These are phyloP conservation scores for Sinopyrophorus schimmeli DNA, from an alignment of 2,888 invertebrate genomes.

Conservation along the genomic window DNA sequence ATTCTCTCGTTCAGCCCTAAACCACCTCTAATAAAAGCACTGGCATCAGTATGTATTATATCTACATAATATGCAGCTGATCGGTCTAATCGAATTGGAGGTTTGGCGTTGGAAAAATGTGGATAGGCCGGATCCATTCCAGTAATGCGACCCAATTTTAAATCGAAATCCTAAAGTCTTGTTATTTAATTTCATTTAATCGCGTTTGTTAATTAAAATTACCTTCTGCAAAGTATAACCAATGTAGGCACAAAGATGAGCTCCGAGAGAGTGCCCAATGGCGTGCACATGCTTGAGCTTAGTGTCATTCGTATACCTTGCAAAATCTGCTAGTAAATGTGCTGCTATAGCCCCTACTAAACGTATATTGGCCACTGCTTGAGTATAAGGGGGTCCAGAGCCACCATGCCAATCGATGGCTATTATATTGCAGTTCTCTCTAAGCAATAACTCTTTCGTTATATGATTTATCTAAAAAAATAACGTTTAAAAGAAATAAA, in stretches of 20 bases:
- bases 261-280: slow-evolving; percentile 86
- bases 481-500: background rate
- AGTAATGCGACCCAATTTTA: slow-evolving; percentile 77
- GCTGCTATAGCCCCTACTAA: slow-evolving; percentile 84
- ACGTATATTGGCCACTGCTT: slow-evolving; percentile 89
- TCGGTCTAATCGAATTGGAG: slow-evolving; percentile 80
- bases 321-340: slow-evolving; percentile 62
- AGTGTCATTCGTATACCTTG: slow-evolving; percentile 50
- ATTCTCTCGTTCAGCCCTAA: slow-evolving; percentile 81
- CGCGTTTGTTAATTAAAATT: slow-evolving; percentile 35
- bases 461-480: slow-evolving; percentile 66
- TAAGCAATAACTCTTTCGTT: slow-evolving; percentile 71
- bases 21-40: slow-evolving; percentile 74
- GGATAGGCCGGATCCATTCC: slow-evolving; percentile 93
- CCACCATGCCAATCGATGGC: slow-evolving; percentile 87
- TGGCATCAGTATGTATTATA: slow-evolving; percentile 85
- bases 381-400: slow-evolving; percentile 85
- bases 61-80: slow-evolving; percentile 89
- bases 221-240: slow-evolving; percentile 74
- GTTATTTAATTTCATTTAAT: too few species aligned
- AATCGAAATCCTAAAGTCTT: slow-evolving; percentile 63
- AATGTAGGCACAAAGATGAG: slow-evolving; percentile 84
- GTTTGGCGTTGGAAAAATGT: slow-evolving; percentile 79
- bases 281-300: slow-evolving; percentile 73
- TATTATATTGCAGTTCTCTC: slow-evolving; percentile 74